Percentiles rank a stretch among this genome's conserved stretches.
phyloP scores from a whole-genome alignment of 1,140 invertebrate species.

The Tyrophagus putrescentiae region DNA sequence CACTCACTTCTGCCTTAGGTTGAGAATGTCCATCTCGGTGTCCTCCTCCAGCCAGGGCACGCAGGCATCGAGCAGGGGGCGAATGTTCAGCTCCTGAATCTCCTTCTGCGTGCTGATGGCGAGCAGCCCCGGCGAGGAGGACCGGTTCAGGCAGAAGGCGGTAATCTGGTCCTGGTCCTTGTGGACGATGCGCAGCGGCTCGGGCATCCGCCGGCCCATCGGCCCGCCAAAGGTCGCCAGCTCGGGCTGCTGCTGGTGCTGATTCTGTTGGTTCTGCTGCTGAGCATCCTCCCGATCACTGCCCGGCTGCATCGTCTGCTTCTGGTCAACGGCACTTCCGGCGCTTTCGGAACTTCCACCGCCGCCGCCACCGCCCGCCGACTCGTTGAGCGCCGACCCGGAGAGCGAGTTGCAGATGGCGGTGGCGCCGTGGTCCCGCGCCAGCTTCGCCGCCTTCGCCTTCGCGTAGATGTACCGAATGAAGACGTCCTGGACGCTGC shows the following conservation, averaged over 20 bases:
- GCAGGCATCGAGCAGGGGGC: conserved; percentile 57
- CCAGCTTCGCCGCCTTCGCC: background rate
- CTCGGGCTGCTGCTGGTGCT: background rate
- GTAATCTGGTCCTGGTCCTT: conserved; percentile 97
- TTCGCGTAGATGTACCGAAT: conserved; percentile 78
- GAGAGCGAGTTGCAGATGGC: background rate
- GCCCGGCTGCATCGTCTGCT: conserved; percentile 2
- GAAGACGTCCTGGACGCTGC: conserved; percentile 82
- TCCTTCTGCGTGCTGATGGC: conserved; percentile 86
- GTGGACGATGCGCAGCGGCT: conserved; percentile 82
- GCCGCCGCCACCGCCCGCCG: conserved; percentile 17
- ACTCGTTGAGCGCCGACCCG: background rate
- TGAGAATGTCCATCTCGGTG: conserved; percentile 84
- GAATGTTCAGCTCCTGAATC: conserved; percentile 93
- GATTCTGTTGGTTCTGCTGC: background rate
- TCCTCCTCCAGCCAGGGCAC: conserved; percentile 82
- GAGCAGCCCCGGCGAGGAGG: conserved; percentile 56
- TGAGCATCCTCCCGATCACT: background rate
- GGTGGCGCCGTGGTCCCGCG: conserved; percentile 21
- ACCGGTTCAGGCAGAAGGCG: conserved; percentile 88
- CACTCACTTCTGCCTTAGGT: conserved; percentile 49
- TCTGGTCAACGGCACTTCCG: no score
- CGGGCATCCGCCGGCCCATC: conserved; percentile 39
- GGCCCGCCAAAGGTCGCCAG: background rate
- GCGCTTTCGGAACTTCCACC: conserved; percentile 27